Evolutionary conservation across 1,140 invertebrate species (phyloP), one percentile per base, ranked within the genome.

Genomic region (Geopemphigus sp.): DNA sequence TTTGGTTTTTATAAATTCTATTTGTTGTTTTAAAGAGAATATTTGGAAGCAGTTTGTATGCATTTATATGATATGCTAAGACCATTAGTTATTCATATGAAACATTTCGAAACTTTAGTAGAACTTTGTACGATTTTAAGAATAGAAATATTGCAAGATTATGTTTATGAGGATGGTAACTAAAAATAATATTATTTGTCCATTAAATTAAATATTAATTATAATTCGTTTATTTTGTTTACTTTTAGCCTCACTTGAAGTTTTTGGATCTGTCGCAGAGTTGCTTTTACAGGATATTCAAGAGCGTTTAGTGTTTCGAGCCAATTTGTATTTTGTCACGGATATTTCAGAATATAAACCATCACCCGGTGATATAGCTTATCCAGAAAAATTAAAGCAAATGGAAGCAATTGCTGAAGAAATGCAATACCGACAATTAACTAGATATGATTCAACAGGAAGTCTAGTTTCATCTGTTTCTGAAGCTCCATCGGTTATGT

Each of bases 311-410:
- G 97, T 99, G 12, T 99, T 98, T 85, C 88, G 97, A 66, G 94
- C 96, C 3, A 94, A 98, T 87, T 90, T 98, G 74, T 99, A 98
- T 85, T 90, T 99, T 63, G 90, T 94, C 80, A 91, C 93, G 3
- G 97, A 99, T 86, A 95, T 99, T 82, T 86, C 94, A 32, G 90
- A 91, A 81, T 96, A 95, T 85, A 90, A 92, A 82, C 94, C 97
- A 14, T 95, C 95, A 19, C 90, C 93, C 19, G 97, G 97, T 0
- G 98, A 99, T 87, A 87, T 99, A 61, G 96, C 96, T 0, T 99
- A 99, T 88, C 98, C 98, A 0, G 94, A 98, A 83, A 98, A 98
- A 86, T 87, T 99, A 24, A 90, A 95, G 85, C 98, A 98, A 94
- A 99, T 99, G 96, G 93, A 96, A 83, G 89, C 84, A 81, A 78